A percentile compares a stretch with the other conserved stretches of the same genome.
Evolutionary conservation across 2,113 vertebrate species (phyloP).

Genomic region (Zosterops hypoxanthus): DNA sequence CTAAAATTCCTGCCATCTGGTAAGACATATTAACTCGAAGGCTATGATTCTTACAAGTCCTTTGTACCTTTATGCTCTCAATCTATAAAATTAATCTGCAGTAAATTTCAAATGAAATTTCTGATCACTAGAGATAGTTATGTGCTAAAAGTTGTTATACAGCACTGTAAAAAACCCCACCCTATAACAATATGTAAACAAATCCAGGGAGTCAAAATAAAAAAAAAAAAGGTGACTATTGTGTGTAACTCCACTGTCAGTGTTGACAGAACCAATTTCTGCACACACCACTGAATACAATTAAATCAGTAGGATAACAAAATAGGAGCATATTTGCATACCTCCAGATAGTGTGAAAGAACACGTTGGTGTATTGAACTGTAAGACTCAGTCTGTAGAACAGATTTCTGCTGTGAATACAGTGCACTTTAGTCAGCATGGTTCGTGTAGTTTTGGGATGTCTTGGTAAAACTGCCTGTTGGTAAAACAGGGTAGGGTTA

Average conservation of each 20-base stretch:
- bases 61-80: background rate
- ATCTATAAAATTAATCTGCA: background rate
- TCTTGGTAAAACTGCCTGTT: background rate
- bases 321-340: background rate
- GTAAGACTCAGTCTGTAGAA: background rate
- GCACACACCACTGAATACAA: background rate
- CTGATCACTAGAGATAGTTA: background rate
- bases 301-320: background rate
- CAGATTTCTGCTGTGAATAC: background rate
- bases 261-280: background rate
- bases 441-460: background rate
- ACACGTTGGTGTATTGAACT: background rate
- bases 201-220: background rate
- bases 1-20: slow-evolving; percentile 22
- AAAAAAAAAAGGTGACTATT: background rate
- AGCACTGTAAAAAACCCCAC: background rate
- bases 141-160: background rate
- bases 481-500: background rate
- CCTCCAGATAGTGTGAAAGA: background rate
- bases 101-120: background rate
- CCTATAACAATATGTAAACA: background rate
- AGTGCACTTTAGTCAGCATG: background rate
- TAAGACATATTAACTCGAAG: background rate
- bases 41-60: background rate
- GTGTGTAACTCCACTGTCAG: background rate